A percentile compares a stretch with the other conserved stretches of the same genome.
Conservation (phyloP, 2,888 invertebrate genomes). For the Anthophora plumipes region DNA sequence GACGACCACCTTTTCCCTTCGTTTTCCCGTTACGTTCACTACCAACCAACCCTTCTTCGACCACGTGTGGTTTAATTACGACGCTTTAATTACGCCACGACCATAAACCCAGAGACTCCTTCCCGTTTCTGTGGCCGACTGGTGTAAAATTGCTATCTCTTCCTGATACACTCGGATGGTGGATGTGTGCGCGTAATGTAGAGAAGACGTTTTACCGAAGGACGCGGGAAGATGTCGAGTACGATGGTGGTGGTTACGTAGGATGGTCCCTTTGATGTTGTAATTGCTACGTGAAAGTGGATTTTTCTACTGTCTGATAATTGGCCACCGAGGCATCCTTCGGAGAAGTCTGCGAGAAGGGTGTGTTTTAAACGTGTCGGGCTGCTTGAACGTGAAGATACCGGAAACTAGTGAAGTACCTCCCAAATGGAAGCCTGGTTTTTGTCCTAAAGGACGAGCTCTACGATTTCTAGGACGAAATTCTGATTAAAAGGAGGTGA, state of each 20-base stretch:
- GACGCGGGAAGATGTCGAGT: slow-evolving; percentile 3
- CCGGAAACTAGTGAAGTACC: slow-evolving; percentile 4
- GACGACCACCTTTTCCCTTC: slow-evolving; percentile 36
- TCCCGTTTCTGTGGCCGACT: slow-evolving; percentile 20
- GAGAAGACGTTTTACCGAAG: neutral
- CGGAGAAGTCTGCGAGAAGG: neutral
- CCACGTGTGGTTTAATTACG: slow-evolving; percentile 63
- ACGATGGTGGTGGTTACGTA: neutral
- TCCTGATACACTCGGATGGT: slow-evolving; percentile 9
- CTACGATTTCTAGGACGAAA: neutral
- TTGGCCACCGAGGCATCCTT: slow-evolving; percentile 6
- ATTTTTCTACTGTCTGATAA: slow-evolving; percentile 49
- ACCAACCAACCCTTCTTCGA: slow-evolving; percentile 21
- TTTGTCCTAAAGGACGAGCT: slow-evolving; percentile 1
- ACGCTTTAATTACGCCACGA: slow-evolving; percentile 62
- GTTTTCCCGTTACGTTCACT: neutral
- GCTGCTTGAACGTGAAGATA: slow-evolving; percentile 17
- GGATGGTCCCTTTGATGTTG: slow-evolving; percentile 27
- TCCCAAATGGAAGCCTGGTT: slow-evolving; percentile 19
- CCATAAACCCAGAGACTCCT: neutral
- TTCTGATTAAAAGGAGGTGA: neutral
- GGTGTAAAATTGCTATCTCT: slow-evolving; percentile 54
- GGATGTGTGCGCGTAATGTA: neutral
- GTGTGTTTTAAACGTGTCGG: slow-evolving; percentile 14
- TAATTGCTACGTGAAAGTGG: slow-evolving; percentile 32